Percentiles rank a stretch among this genome's conserved stretches.
These are phyloP conservation scores for Smithornis capensis DNA, from an alignment of 2,113 vertebrate genomes.

Conservation along the genomic window DNA sequence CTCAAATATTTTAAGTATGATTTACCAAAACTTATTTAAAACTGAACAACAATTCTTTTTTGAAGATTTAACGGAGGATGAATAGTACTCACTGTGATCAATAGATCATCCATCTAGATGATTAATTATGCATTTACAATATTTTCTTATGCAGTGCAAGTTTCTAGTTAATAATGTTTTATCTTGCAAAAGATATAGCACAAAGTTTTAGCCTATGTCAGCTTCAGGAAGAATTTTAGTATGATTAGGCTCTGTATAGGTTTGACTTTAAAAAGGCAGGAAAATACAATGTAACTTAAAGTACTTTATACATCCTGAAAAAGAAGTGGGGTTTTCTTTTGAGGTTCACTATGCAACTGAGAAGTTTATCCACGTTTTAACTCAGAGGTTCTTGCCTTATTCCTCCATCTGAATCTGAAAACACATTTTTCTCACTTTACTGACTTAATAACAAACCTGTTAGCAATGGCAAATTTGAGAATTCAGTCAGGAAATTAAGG, in stretches of 20 bases:
- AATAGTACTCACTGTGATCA: background rate
- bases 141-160: background rate
- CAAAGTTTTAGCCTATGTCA: background rate
- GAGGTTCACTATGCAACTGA: background rate
- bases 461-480: background rate
- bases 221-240: background rate
- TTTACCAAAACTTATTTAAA: background rate
- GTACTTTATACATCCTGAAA: background rate
- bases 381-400: background rate
- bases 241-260: background rate
- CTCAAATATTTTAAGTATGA: background rate
- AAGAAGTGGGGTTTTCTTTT: background rate
- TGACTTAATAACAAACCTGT: background rate
- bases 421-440: accelerated
- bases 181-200: background rate
- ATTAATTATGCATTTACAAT: background rate
- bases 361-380: background rate
- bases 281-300: background rate
- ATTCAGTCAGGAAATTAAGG: background rate
- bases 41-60: accelerated
- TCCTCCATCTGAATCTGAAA: background rate
- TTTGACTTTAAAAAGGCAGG: background rate
- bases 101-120: background rate
- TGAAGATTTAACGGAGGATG: background rate
- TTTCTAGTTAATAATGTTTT: background rate